Conservation (phyloP, 2,113 vertebrate genomes). For the Electrona antarctica region DNA sequence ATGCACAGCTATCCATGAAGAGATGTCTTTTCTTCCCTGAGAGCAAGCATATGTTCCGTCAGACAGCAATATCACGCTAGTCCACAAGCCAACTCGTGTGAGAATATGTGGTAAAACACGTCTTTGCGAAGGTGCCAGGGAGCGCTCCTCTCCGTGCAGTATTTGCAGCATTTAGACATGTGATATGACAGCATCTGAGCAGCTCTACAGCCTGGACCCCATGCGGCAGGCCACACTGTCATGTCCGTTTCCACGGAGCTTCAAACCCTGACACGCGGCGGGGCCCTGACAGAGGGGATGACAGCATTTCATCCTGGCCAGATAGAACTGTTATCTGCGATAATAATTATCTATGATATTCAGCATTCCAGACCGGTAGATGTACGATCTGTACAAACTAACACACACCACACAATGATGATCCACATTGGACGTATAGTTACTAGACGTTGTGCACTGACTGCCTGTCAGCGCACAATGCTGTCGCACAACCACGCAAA, state of each 20-base stretch:
- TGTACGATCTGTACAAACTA: constrained; percentile 50
- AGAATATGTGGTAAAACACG: constrained; percentile 26
- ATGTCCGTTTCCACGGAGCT: constrained; percentile 28
- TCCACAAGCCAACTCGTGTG: constrained; percentile 41
- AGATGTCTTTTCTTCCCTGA: constrained; percentile 54
- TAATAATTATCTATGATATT: constrained; percentile 53
- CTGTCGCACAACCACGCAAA: constrained; percentile 40
- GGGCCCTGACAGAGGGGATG: constrained; percentile 21
- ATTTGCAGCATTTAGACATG: constrained; percentile 32
- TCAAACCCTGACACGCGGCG: constrained; percentile 29
- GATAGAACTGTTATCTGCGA: constrained; percentile 20
- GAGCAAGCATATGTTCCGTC: constrained; percentile 65
- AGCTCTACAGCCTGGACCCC: constrained; percentile 26
- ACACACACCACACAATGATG: constrained; percentile 34
- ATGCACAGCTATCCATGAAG: constrained; percentile 69
- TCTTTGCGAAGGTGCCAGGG: constrained; percentile 41
- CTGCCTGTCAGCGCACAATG: constrained; percentile 45
- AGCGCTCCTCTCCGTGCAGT: constrained; percentile 10
- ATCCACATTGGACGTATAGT: constrained; percentile 40
- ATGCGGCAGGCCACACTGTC: constrained; percentile 11
- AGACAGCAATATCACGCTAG: constrained; percentile 53
- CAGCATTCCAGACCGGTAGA: constrained; percentile 36
- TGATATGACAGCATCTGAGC: constrained; percentile 39
- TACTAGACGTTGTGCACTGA: constrained; percentile 21
- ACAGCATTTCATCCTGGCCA: constrained; percentile 16